Percentiles rank a stretch among this genome's conserved stretches.
Conservation (phyloP, 2,888 invertebrate genomes). For the Esperia sulphurella region DNA sequence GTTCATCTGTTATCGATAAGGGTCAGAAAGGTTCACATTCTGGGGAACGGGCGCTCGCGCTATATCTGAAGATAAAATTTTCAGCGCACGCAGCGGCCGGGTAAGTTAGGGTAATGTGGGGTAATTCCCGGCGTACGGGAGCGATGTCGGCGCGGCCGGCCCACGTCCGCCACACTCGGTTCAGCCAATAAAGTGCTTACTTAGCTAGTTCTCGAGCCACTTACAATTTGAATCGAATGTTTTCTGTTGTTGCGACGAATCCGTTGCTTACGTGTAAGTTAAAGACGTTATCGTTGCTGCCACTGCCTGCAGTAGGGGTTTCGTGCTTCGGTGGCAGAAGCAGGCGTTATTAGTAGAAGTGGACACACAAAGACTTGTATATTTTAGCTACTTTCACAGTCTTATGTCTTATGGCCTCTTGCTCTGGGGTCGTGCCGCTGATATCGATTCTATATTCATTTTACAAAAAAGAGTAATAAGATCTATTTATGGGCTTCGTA, state of each 20-base stretch:
- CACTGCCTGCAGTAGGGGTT: too few species aligned
- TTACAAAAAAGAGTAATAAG: too few species aligned
- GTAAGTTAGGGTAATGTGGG: not conserved
- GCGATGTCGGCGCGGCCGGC: not conserved
- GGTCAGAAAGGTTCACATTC: conserved; percentile 1
- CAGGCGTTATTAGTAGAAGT: too few species aligned
- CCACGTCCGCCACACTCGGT: not conserved
- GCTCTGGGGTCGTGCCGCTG: too few species aligned
- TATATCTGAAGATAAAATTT: conserved; percentile 3
- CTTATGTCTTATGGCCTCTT: too few species aligned
- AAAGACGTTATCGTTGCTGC: too few species aligned
- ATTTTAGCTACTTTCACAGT: too few species aligned
- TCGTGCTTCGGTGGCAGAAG: too few species aligned
- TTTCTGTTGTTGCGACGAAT: not conserved
- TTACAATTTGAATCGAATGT: not conserved
- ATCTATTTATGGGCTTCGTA: too few species aligned
- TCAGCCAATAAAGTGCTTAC: not conserved
- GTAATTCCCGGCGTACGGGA: not conserved
- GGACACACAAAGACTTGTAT: too few species aligned
- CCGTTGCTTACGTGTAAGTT: not conserved
- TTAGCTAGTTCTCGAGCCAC: not conserved
- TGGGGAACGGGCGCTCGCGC: not conserved
- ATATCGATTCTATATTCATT: too few species aligned
- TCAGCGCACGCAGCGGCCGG: not conserved
- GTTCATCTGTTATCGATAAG: too few species aligned